Evolutionary conservation across 1,140 invertebrate species (phyloP).

Genomic region (Bombus pascuorum): DNA sequence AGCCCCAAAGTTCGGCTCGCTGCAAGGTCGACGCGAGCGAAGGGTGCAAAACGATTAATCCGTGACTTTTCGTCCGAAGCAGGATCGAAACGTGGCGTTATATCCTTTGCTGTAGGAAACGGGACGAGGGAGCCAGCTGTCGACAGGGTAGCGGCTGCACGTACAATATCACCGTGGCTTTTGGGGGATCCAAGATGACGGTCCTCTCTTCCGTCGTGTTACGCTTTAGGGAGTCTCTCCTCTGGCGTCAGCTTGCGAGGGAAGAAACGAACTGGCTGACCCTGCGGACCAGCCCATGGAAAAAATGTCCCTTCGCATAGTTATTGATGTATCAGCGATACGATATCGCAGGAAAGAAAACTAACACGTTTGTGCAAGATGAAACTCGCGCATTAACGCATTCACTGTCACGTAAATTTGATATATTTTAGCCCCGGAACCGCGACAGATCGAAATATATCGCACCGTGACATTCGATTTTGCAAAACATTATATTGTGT

Average conservation of each 20-base stretch:
- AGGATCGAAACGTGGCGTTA: not conserved
- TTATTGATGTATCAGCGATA: conserved; percentile 51
- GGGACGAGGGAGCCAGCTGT: conserved; percentile 62
- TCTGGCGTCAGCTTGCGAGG: conserved; percentile 65
- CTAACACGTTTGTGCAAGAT: not conserved
- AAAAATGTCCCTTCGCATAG: conserved; percentile 46
- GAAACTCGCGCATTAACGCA: not conserved
- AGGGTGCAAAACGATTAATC: conserved; percentile 64
- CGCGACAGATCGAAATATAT: too few relatives aligned
- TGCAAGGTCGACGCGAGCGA: not conserved
- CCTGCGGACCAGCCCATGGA: conserved; percentile 26
- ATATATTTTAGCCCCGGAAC: too few relatives aligned
- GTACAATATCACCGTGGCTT: conserved; percentile 69
- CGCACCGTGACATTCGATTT: too few relatives aligned
- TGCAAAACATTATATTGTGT: too few relatives aligned
- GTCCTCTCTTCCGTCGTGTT: conserved; percentile 58
- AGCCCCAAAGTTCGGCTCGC: not conserved
- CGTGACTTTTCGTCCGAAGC: conserved; percentile 61
- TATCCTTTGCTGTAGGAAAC: conserved; percentile 15
- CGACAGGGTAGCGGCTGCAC: conserved; percentile 67
- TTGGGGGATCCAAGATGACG: conserved; percentile 69
- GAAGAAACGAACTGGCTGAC: conserved; percentile 60
- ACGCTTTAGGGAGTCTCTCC: conserved; percentile 25
- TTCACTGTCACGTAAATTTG: not conserved
- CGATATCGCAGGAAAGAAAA: not conserved